Conservation (phyloP, 1,140 invertebrate species). For the Magallana ariakensis region DNA sequence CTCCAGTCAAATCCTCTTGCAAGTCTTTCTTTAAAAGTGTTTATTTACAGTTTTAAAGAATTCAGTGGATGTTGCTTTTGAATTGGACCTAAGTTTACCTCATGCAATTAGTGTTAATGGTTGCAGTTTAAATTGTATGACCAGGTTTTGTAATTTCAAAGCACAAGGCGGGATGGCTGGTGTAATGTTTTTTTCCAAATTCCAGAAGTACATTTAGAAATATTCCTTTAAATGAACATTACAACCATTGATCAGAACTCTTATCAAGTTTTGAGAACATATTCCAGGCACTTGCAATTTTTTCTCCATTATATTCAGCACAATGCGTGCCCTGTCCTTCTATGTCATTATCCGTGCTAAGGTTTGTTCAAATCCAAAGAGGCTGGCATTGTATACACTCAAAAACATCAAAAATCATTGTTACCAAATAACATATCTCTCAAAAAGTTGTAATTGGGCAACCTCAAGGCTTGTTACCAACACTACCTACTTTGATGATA, state of each 20-base stretch:
- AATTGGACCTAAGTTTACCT: conserved; percentile 23
- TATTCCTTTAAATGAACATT: conserved; percentile 26
- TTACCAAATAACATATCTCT: background rate
- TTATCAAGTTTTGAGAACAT: conserved; percentile 5
- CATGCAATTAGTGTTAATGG: conserved; percentile 14
- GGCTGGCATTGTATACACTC: background rate
- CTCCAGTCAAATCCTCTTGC: conserved; percentile 20
- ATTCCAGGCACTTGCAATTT: background rate
- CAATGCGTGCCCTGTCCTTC: background rate
- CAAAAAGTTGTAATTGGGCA: background rate
- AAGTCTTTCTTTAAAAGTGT: conserved; percentile 25
- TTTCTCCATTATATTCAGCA: background rate
- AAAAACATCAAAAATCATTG: background rate
- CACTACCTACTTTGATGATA: background rate
- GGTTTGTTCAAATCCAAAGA: background rate
- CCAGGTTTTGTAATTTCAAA: conserved; percentile 23
- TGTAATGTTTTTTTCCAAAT: background rate
- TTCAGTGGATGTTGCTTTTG: background rate
- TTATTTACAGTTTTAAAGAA: conserved; percentile 30
- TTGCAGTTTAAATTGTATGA: conserved; percentile 10
- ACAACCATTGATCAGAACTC: background rate
- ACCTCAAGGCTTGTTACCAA: background rate
- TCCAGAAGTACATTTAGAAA: conserved; percentile 12
- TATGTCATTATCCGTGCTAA: background rate
- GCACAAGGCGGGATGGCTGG: background rate